Percentiles rank a stretch among this genome's conserved stretches.
phyloP scores from a whole-genome alignment of 2,888 invertebrate species.

The Flabesymbios commensalis region DNA sequence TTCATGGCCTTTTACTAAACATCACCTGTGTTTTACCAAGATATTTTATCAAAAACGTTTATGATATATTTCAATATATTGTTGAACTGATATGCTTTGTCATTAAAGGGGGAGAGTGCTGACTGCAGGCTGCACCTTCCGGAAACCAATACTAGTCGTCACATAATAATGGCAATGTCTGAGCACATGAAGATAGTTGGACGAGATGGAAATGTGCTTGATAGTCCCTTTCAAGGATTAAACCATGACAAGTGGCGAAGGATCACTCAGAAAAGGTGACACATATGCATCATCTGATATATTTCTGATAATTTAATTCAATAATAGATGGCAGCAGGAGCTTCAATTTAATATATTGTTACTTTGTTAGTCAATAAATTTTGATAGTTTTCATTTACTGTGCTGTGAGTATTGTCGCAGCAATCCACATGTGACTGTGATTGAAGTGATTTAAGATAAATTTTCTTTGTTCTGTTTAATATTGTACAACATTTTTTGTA shows the following conservation, averaged over 20 bases:
- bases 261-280: conserved; percentile 63
- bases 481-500: conserved; percentile 40
- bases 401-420: too few relatives aligned
- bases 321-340: too few relatives aligned
- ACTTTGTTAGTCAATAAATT: too few relatives aligned
- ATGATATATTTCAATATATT: too few relatives aligned
- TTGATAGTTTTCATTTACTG: too few relatives aligned
- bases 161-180: conserved; percentile 81
- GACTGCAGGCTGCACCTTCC: conserved; percentile 89
- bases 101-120: conserved; percentile 79
- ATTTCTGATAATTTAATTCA: too few relatives aligned
- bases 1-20: not conserved
- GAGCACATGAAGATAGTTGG: conserved; percentile 85
- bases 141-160: conserved; percentile 85
- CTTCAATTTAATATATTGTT: too few relatives aligned
- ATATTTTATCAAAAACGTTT: not conserved
- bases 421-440: too few relatives aligned
- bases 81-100: not conserved
- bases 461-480: too few relatives aligned
- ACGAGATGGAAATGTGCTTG: conserved; percentile 57
- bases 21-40: not conserved
- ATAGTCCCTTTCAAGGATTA: conserved; percentile 66
- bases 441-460: too few relatives aligned
- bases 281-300: too few relatives aligned
- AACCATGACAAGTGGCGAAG: conserved; percentile 42